Base-by-base conservation (phyloP, 2,888 invertebrate species). In the Rhingia campestris region DNA sequence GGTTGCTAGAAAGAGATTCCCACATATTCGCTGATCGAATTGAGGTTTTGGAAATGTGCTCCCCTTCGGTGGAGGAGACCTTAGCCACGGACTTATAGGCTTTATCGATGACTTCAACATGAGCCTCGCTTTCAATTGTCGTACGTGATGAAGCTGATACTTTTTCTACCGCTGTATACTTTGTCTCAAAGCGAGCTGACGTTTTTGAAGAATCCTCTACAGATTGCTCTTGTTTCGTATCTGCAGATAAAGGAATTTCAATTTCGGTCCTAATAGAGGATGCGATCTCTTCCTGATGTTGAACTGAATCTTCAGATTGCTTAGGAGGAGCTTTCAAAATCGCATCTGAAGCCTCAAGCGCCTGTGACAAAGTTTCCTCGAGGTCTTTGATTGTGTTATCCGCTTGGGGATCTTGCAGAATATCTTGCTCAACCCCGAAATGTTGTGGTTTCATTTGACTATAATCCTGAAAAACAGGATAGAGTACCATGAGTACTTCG, bases 11-110 rank as follows among this genome's bases (percentile, higher is more conserved):
- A 12, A 84, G 35, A 2, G 84, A 69, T 47, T 84, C 45, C 84
- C 84, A 84, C 84, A 84, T 84, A 39, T 84, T 84, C 7, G 84
- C 84, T 43, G 84, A 84, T 61, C 74, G 69, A 14, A 84, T 84
- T 6, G 82, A 84, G 9, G 80, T 75, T n/a, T 69, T 80, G 0
- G 74, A 61, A 10, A 54, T 10, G 14, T 59, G 74, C 4, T 69
- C 80, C 32, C 53, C 69, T 1, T 66, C 80, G 0, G 82, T 51
- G 5, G 79, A 37, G 0, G 76, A 72, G 12, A 81, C 47, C 49
- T 59, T 53, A 9, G 76, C 76, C 6, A 76, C 33, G 0, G 81
- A 76, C 47, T 81, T 67, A 33, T 70, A 81, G 12, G 81, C 69
- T 35, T 75, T 81, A n/a, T 81, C 81, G 4, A 82, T 66, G n/a